Percentiles rank a stretch among this genome's conserved stretches.
Conservation (phyloP, 2,888 invertebrate species). For the Myopa tessellatipennis region DNA sequence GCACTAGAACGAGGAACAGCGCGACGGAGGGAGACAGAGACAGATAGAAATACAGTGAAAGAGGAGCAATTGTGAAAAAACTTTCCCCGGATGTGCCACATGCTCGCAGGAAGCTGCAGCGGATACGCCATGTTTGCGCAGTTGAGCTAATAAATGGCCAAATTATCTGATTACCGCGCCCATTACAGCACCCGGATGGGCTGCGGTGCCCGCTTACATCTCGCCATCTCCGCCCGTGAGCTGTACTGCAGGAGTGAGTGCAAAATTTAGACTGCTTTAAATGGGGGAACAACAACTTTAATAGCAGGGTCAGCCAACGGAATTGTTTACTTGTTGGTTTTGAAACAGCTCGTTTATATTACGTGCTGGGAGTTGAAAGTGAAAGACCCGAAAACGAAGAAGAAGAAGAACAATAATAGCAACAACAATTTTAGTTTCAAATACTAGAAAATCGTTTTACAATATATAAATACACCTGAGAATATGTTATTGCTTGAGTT, state of each 20-base stretch:
- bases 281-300: neutral
- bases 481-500: no score
- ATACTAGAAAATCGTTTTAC: no score
- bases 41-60: no score
- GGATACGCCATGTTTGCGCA: slow-evolving; percentile 28
- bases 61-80: no score
- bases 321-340: neutral
- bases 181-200: neutral
- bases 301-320: neutral
- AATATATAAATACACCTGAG: no score
- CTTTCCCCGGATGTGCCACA: neutral
- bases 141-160: slow-evolving; percentile 30
- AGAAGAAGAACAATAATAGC: neutral
- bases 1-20: no score
- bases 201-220: neutral
- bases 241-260: neutral
- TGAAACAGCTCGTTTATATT: neutral
- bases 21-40: no score
- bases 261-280: no score
- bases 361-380: neutral
- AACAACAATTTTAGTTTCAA: neutral
- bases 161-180: slow-evolving; percentile 26
- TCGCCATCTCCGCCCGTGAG: neutral
- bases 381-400: neutral
- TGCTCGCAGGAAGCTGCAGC: slow-evolving; percentile 19